These are phyloP conservation scores for Drosophila kikkawai DNA, from an alignment of 1,140 invertebrate genomes.

Conservation along the genomic window DNA sequence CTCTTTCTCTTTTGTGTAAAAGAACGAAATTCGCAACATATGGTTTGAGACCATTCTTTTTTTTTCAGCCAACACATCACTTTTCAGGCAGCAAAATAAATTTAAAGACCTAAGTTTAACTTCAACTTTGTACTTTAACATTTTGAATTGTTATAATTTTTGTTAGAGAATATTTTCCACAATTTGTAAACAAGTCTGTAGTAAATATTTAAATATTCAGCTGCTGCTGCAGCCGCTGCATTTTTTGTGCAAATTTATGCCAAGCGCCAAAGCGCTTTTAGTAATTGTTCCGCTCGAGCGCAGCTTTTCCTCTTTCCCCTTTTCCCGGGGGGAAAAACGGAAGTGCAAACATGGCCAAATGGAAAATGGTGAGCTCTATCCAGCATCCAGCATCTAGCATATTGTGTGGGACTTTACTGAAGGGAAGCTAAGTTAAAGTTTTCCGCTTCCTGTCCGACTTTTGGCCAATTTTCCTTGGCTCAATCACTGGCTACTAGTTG, in stretches of 20 bases:
- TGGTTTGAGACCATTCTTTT: conserved; percentile 2
- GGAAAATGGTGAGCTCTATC: conserved; percentile 17
- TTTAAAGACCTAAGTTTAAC: background rate
- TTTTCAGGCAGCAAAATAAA: background rate
- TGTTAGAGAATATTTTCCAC: too few relatives aligned
- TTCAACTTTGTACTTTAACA: background rate
- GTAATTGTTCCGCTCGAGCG: conserved; percentile 31
- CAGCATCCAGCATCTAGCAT: background rate
- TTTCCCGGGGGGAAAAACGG: background rate
- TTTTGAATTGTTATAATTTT: background rate
- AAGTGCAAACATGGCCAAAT: conserved; percentile 38
- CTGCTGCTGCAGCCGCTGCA: conserved; percentile 23
- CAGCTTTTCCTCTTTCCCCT: background rate
- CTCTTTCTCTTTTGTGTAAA: background rate
- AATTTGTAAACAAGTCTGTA: background rate
- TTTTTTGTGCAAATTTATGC: conserved; percentile 27
- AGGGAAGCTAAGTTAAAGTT: conserved; percentile 6
- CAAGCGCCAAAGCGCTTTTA: conserved; percentile 26
- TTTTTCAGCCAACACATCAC: background rate
- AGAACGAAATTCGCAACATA: conserved; percentile 2
- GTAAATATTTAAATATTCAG: conserved; percentile 31
- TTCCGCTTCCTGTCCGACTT: conserved; percentile 8
- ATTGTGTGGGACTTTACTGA: background rate
- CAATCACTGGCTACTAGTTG: conserved; percentile 7
- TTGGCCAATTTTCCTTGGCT: conserved; percentile 9